Base-by-base conservation (phyloP, 2,888 invertebrate genomes). In the Sphaerophoria rueppellii region DNA sequence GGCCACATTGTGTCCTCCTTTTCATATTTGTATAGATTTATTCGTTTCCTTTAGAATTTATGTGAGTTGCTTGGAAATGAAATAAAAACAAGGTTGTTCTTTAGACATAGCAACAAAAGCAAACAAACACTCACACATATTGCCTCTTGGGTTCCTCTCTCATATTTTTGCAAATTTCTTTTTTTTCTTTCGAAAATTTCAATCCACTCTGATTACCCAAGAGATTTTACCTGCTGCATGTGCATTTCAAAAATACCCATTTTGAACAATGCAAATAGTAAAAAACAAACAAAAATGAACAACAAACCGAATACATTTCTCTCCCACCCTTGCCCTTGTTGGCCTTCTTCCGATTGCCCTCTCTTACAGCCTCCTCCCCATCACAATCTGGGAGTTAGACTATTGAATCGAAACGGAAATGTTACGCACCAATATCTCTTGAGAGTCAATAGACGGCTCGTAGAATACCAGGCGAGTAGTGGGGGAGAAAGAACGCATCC, bases 161-260 rank as follows among this genome's bases (percentile, higher is more conserved):
- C 65, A 32, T 65, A 71, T 63, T 75, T 78, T 58, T 7, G 6
- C 40, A 43, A 43, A 52, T 60, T 60, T 60, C 54, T 73, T 43
- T 73, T 63, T 67, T 60, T 60, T 73, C 58, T 73, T 63, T 67
- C 24, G 43, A 73, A 67, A 48, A 63, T 72, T 78, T 80, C 61
- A 74, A 80, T 74, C 74, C 74, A 65, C 35, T 61, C 54, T 76
- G 81, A 82, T 77, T 82, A 77, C 82, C 55, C 77, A 72, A 69
- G 77, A 73, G 79, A 73, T 37, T 65, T 50, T 32, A 16, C 5
- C 54, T 43, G 43, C 9, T 43, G 43, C 37, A 52, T 40, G 43
- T 73, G 46, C 73, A 65, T 50, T 52, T 52, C 14, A 24, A 67
- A 67, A 14, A 43, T 54, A 65, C 6, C 16, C 54, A 32, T 46